Base-by-base conservation (phyloP, 2,888 invertebrate genomes). In the Acanthopleura granulata region DNA sequence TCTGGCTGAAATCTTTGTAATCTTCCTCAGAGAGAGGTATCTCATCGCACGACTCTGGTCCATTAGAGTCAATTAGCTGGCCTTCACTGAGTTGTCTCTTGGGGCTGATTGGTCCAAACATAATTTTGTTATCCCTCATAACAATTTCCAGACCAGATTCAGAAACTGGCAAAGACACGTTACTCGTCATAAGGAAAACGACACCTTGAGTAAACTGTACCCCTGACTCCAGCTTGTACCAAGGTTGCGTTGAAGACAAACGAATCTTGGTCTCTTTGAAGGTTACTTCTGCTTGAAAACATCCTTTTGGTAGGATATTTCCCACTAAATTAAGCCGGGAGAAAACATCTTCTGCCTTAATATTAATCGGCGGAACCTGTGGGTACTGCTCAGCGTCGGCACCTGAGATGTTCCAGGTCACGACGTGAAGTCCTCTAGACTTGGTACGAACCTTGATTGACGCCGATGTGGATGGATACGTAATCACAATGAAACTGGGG, bases 231-330 rank as follows among this genome's bases (percentile, higher is more conserved):
- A 72, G 22, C 3, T 30, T 4, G 49, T 57, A 72, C 72, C 72
- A 72, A 18, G 72, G 72, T 27, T 18, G 27, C 27, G 57, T 72
- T 57, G 72, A 72, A 49, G 72, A 18, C 18, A 72, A 49, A 15
- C 12, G 30, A 27, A 72, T 4, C n/a, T 3, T 18, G 16, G 51
- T 29, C 12, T n/a, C 18, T 15, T 29, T 18, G 25, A 30, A 57
- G 27, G 14, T 15, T 72, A 30, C 15, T 3, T 57, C 25, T 22
- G 25, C 22, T 61, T 40, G 16, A 27, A 71, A 71, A 9, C 40
- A 71, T n/a, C 71, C 71, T 18, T 49, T 40, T 49, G 49, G 71
- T 40, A 71, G 49, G 16, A 40, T 49, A 40, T 49, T 18, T 4
- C 49, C 49, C 14, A 14, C 18, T 16, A 57, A 29, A 14, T 29